Evolutionary conservation across 1,140 invertebrate species (phyloP), one percentile per base, ranked within the genome.

Genomic region (Drosophila bifasciata): DNA sequence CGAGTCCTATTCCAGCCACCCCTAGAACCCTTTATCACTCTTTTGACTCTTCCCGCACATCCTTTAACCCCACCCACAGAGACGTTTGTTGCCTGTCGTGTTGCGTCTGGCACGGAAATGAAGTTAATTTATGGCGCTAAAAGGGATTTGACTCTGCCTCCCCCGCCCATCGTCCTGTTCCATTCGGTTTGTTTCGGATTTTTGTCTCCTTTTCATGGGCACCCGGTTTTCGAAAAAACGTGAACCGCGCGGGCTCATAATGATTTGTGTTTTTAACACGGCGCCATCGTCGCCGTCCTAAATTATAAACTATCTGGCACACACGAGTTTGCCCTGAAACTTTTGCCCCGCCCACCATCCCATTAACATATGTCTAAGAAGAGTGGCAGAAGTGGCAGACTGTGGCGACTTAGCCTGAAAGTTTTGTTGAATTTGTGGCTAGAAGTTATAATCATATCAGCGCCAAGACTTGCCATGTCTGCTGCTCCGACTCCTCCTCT

Each of bases 111-210:
- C 81, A 81, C 81, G 81, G 81, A 86, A 86, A 86, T 86, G 81
- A 88, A 86, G 81, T 86, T 86, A 86, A 86, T 86, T 86, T 86
- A 86, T 86, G 81, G 81, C 75, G 81, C 69, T 81, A 86, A 86
- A 86, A 86, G 81, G 83, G 83, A 86, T 86, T 86, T 77, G 77
- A 80, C 62, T 86, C 59, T 69, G 55, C 57, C 43, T 48, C 52
- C 57, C 19, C 51, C 62, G 48, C 1, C 53, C 57, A 3, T 45
- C 66, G 57, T 40, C 55, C 63, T 49, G 49, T 49, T 57, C 72
- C 25, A 45, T 60, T 63, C 55, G 17, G 46, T 66, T 68, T 79
- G 61, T 74, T 75, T 74, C 52, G 44, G 15, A 61, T 45, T 56
- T 72, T 36, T 46, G 57, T 40, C 68, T 59, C 46, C 19, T 44